Evolutionary conservation across 2,113 vertebrate species (phyloP).

Genomic region (Ceyx melanurus): DNA sequence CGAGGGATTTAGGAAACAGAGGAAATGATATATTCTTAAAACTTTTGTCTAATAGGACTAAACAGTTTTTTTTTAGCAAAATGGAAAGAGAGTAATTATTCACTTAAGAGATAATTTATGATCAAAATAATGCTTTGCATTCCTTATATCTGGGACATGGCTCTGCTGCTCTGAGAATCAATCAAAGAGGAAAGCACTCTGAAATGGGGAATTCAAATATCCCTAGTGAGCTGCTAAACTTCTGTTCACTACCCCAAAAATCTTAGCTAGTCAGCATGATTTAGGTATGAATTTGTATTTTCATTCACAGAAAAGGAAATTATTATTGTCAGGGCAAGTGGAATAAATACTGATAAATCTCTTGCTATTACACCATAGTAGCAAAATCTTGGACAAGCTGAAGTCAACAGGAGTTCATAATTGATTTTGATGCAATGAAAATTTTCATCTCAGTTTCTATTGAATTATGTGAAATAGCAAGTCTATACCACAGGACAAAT

Average conservation of each 20-base stretch:
- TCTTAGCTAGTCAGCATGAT: neutral
- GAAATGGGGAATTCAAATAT: neutral
- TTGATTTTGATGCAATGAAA: neutral
- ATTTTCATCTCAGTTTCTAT: neutral
- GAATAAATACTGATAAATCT: neutral
- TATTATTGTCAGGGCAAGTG: neutral
- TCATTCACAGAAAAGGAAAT: slow-evolving; percentile 43
- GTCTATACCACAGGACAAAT: neutral
- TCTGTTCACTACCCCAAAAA: neutral
- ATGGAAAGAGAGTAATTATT: neutral
- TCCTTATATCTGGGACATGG: neutral
- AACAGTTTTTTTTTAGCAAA: neutral
- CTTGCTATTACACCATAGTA: neutral
- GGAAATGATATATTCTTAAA: neutral
- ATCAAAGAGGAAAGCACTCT: neutral
- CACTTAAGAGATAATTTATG: neutral
- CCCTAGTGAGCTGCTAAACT: neutral
- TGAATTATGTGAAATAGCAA: neutral
- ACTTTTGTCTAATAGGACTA: neutral
- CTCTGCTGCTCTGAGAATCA: neutral
- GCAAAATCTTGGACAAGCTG: neutral
- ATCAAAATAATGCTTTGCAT: neutral
- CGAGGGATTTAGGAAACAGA: neutral
- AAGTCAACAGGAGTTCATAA: neutral
- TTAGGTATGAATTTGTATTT: neutral